A percentile compares a stretch with the other conserved stretches of the same genome.
phyloP scores from a whole-genome alignment of 2,113 vertebrate genomes.

The Furnarius figulus region DNA sequence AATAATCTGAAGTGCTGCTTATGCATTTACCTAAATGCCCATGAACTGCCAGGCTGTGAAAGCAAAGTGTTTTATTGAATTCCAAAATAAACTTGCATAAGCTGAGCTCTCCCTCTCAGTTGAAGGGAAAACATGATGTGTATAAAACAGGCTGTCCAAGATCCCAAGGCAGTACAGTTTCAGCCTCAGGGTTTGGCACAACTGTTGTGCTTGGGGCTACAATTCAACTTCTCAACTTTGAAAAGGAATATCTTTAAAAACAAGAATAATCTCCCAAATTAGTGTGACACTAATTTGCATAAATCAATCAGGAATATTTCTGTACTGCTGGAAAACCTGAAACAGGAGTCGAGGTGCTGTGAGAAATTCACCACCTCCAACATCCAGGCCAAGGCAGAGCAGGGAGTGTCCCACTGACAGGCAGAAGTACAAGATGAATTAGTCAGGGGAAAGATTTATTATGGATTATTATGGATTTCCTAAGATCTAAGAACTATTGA shows the following conservation, averaged over 20 bases:
- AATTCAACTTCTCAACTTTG: constrained; percentile 45
- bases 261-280: background rate
- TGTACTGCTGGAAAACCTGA: background rate
- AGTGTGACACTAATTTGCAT: background rate
- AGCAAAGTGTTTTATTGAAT: constrained; percentile 12
- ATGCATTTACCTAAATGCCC: background rate
- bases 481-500: background rate
- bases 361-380: background rate
- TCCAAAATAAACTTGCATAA: background rate
- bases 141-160: background rate
- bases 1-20: background rate
- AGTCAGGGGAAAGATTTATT: background rate
- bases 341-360: background rate
- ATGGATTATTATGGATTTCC: background rate
- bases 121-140: background rate
- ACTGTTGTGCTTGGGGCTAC: constrained; percentile 1
- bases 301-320: background rate
- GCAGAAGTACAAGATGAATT: background rate
- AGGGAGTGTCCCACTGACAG: background rate
- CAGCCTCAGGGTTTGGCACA: constrained; percentile 14
- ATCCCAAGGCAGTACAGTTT: background rate
- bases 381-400: background rate
- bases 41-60: background rate
- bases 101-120: background rate
- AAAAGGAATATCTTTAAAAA: background rate